Conservation (phyloP, 2,113 vertebrate species). For the Eulemur rufifrons region DNA sequence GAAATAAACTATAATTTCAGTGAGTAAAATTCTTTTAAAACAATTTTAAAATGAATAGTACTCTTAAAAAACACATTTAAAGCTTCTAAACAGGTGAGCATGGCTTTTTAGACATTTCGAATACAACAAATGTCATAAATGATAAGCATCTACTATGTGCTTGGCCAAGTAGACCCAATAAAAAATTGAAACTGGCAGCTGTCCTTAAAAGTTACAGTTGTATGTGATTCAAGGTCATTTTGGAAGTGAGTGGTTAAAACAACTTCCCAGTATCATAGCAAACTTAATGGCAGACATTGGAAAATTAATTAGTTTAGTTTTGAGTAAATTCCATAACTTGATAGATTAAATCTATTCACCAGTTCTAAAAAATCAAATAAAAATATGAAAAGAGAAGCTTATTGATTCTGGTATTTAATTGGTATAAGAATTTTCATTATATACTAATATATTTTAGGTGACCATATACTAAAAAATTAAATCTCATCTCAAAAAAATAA, state of each 20-base stretch:
- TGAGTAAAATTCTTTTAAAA: background rate
- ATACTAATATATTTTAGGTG: background rate
- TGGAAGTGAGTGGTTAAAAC: background rate
- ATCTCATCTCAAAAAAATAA: background rate
- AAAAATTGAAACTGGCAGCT: background rate
- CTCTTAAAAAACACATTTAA: background rate
- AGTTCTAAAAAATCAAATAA: background rate
- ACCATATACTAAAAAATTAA: background rate
- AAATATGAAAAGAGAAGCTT: background rate
- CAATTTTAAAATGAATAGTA: background rate
- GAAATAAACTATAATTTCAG: background rate
- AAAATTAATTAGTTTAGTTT: constrained; percentile 1
- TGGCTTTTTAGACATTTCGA: background rate
- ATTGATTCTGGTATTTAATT: background rate
- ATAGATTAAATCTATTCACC: background rate
- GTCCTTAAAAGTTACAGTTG: background rate
- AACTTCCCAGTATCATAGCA: background rate
- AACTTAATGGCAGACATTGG: background rate
- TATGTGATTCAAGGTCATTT: background rate
- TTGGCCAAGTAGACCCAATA: background rate
- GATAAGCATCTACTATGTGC: background rate
- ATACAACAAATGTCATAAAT: background rate
- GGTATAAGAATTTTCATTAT: background rate
- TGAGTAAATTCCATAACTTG: background rate
- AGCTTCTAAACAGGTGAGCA: background rate